phyloP scores from a whole-genome alignment of 1,140 invertebrate species.

The Polypedilum pembai region DNA sequence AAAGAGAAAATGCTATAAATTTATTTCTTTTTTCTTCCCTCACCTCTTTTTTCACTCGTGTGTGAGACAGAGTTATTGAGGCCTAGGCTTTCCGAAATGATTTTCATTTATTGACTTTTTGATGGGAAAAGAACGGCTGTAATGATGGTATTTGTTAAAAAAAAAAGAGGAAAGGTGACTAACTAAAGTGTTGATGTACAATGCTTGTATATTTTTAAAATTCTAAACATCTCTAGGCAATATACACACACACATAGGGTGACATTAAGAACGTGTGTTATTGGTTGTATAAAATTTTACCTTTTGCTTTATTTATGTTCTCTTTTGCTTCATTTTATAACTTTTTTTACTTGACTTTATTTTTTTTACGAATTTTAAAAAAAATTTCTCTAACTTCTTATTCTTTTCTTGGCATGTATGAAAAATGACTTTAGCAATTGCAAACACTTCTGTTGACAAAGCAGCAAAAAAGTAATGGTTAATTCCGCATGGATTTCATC shows the following conservation, averaged over 20 bases:
- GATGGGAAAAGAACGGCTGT: neutral
- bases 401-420: neutral
- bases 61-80: neutral
- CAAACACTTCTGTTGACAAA: neutral
- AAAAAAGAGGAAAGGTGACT: no score
- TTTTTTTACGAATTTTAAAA: no score
- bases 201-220: no score
- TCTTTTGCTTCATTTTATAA: no score
- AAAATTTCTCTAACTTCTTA: no score
- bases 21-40: neutral
- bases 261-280: neutral
- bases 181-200: neutral
- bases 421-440: neutral
- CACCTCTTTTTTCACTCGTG: neutral
- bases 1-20: slow-evolving; percentile 1
- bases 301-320: neutral
- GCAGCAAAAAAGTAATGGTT: no score
- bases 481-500: neutral
- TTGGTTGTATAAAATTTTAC: neutral
- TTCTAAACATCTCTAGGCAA: neutral
- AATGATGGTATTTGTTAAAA: no score
- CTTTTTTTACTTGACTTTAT: no score
- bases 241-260: neutral
- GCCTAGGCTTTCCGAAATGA: neutral
- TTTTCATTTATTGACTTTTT: slow-evolving; percentile 11